These are phyloP conservation scores for Alaudala cheleensis DNA, from an alignment of 2,113 vertebrate genomes.

Conservation along the genomic window DNA sequence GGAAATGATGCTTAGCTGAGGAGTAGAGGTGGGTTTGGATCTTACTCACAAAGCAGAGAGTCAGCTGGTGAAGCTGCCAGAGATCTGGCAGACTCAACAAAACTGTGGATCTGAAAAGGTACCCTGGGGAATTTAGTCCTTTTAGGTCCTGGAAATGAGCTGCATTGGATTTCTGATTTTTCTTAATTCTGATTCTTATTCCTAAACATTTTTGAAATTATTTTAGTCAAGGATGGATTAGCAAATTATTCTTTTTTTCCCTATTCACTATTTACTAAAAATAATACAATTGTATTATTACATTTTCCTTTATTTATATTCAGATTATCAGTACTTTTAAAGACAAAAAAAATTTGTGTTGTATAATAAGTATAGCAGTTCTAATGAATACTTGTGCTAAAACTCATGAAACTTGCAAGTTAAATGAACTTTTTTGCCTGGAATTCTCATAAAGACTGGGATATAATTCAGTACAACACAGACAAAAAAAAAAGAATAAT, in stretches of 20 bases:
- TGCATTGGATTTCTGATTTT: neutral
- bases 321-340: neutral
- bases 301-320: neutral
- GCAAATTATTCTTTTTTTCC: neutral
- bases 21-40: neutral
- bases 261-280: neutral
- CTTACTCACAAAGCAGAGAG: neutral
- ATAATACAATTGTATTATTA: neutral
- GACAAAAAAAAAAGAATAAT: neutral
- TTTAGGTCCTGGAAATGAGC: neutral
- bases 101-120: neutral
- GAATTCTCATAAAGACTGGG: neutral
- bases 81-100: neutral
- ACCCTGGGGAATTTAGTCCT: neutral
- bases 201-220: neutral
- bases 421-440: slow-evolving; percentile 1
- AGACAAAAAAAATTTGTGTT: neutral
- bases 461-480: neutral
- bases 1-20: neutral
- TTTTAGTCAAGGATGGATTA: neutral
- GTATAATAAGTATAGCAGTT: neutral
- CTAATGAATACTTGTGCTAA: neutral
- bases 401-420: neutral
- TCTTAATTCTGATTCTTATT: neutral
- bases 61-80: neutral